A percentile compares a stretch with the other conserved stretches of the same genome.
phyloP scores from a whole-genome alignment of 2,888 invertebrate genomes.

The Lissonota sp. region DNA sequence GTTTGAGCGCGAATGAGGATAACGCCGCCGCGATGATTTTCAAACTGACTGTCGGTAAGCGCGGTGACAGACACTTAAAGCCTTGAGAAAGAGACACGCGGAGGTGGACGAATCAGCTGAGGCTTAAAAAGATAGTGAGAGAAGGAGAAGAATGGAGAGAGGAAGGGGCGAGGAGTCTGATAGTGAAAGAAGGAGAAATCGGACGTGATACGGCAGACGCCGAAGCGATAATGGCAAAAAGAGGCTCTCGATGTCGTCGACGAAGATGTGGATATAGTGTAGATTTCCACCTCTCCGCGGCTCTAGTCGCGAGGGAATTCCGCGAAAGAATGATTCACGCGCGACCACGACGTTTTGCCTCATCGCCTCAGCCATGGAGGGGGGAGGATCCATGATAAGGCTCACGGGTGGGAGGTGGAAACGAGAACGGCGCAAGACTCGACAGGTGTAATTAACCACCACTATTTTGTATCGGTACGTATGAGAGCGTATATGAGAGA shows the following conservation, averaged over 20 bases:
- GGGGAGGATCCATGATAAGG: conserved; percentile 4
- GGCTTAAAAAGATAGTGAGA: conserved; percentile 36
- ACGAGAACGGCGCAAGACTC: conserved; percentile 50
- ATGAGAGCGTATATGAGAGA: conserved; percentile 41
- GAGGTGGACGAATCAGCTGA: conserved; percentile 69
- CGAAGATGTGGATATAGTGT: conserved; percentile 13
- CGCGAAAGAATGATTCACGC: conserved; percentile 58
- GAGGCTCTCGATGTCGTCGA: not conserved
- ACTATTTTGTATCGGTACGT: conserved; percentile 34
- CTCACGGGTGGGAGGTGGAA: conserved; percentile 5
- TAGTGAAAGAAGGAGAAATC: conserved; percentile 9
- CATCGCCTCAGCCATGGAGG: conserved; percentile 17
- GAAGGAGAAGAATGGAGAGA: not conserved
- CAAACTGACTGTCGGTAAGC: conserved; percentile 53
- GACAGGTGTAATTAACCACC: conserved; percentile 45
- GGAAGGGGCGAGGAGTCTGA: conserved; percentile 33
- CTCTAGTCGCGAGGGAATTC: conserved; percentile 38
- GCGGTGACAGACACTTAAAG: conserved; percentile 71
- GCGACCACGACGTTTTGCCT: conserved; percentile 62
- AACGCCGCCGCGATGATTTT: conserved; percentile 43
- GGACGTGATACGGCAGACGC: conserved; percentile 61
- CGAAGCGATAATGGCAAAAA: conserved; percentile 29
- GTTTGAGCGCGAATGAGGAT: not conserved
- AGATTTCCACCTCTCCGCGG: conserved; percentile 28
- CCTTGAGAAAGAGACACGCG: conserved; percentile 45